phyloP scores from a whole-genome alignment of 1,140 invertebrate genomes.

The Pararge aegeria region DNA sequence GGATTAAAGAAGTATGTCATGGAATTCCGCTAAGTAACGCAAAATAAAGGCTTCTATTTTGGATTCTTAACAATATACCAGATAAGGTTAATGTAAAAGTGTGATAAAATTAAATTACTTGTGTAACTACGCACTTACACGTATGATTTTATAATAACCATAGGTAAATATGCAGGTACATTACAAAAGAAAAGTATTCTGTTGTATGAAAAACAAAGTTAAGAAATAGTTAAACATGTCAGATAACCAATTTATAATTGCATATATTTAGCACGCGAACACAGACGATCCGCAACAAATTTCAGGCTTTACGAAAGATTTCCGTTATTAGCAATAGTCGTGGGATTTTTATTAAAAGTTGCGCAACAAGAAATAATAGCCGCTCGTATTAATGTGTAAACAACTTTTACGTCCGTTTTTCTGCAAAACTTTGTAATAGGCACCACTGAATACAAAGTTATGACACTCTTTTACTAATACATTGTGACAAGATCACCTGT shows the following conservation, averaged over 20 bases:
- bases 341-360: slow-evolving; percentile 12
- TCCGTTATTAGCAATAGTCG: slow-evolving; percentile 16
- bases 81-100: too few relatives aligned
- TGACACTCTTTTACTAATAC: not conserved
- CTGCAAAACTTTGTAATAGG: not conserved
- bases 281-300: not conserved
- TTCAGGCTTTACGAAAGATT: slow-evolving; percentile 18
- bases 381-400: not conserved
- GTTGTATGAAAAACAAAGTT: not conserved
- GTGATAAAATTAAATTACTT: too few relatives aligned
- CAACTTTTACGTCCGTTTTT: slow-evolving; percentile 15
- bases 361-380: not conserved
- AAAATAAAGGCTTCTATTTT: too few relatives aligned
- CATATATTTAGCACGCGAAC: slow-evolving; percentile 2
- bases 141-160: too few relatives aligned
- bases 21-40: too few relatives aligned
- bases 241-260: not conserved
- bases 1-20: too few relatives aligned
- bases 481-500: too few relatives aligned
- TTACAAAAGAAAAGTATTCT: too few relatives aligned
- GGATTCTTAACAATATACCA: too few relatives aligned
- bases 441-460: not conserved
- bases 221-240: not conserved
- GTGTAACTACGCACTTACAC: too few relatives aligned
- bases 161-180: too few relatives aligned